A percentile compares a stretch with the other conserved stretches of the same genome.
phyloP scores from a whole-genome alignment of 2,113 vertebrate genomes.

The Rhizomys pruinosus region DNA sequence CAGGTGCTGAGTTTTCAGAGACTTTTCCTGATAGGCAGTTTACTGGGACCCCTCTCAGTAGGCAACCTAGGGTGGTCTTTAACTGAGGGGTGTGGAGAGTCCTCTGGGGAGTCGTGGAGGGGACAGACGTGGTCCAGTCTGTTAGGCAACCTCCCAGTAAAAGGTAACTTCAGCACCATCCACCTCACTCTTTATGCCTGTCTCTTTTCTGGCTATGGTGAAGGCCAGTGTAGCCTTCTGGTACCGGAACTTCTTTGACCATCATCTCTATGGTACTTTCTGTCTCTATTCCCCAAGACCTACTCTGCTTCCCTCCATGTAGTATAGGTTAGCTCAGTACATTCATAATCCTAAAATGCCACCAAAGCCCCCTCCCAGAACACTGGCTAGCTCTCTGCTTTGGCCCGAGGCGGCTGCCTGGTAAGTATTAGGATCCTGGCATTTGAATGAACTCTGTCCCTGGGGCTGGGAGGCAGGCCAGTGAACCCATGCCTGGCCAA shows the following conservation, averaged over 20 bases:
- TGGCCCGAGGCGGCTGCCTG: background rate
- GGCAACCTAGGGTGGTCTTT: background rate
- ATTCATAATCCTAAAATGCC: background rate
- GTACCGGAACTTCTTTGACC: background rate
- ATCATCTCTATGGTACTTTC: background rate
- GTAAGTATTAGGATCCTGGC: background rate
- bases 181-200: fast-evolving
- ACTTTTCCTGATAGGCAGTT: background rate
- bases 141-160: background rate
- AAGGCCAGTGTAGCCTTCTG: background rate
- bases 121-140: fast-evolving
- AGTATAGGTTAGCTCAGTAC: background rate
- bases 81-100: background rate
- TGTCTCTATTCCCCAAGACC: background rate
- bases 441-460: background rate
- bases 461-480: background rate
- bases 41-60: background rate
- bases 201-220: background rate
- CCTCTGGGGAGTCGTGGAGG: background rate
- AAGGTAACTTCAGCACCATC: background rate
- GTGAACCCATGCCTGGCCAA: background rate
- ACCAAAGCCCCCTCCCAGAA: no score
- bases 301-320: background rate
- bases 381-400: background rate
- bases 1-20: fast-evolving